phyloP scores from a whole-genome alignment of 2,113 vertebrate species.

The Vulpes lagopus region DNA sequence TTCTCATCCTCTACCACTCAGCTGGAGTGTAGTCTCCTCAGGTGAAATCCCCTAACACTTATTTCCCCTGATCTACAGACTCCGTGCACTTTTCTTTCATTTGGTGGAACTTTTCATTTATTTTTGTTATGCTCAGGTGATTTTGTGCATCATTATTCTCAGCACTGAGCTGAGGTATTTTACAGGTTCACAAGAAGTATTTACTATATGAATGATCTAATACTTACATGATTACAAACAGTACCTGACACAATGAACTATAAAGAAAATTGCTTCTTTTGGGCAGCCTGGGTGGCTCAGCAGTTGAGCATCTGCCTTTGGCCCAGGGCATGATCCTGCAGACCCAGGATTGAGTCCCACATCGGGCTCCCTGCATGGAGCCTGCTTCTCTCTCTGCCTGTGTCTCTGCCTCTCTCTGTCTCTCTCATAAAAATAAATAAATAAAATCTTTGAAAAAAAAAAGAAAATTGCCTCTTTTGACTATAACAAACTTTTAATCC shows the following conservation, averaged over 20 bases:
- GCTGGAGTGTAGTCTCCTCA: neutral
- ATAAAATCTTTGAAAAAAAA: no score
- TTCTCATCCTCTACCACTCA: neutral
- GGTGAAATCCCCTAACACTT: neutral
- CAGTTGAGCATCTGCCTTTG: no score
- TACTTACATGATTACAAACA: neutral
- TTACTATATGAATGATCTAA: neutral
- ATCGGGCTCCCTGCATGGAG: no score
- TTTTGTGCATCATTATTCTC: neutral
- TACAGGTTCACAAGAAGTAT: neutral
- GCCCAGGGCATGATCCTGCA: no score
- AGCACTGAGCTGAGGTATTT: neutral
- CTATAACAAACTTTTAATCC: neutral
- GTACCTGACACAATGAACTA: neutral
- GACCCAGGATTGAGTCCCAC: no score
- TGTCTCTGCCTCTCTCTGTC: no score
- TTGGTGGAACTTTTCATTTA: neutral
- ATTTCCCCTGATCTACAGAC: neutral
- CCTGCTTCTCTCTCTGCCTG: no score
- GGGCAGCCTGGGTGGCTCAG: no score
- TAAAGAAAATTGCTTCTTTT: neutral
- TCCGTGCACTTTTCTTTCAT: neutral
- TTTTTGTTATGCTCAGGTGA: neutral
- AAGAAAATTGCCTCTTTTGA: neutral
- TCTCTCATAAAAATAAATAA: no score